Evolutionary conservation across 2,888 invertebrate species (phyloP).

Genomic region (Dioctria linearis): DNA sequence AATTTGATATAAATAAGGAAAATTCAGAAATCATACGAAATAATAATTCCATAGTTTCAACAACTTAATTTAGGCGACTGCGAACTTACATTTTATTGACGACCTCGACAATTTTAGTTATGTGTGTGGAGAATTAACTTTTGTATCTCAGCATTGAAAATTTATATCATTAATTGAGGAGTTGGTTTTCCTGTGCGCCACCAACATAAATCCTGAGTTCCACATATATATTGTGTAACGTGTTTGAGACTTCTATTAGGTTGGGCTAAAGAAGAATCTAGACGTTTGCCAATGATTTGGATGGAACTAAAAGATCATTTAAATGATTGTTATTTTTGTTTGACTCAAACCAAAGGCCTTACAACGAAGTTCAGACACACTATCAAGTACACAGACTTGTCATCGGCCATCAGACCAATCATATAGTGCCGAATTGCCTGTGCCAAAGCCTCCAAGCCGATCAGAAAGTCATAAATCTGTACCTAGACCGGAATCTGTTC

Average conservation of each 20-base stretch:
- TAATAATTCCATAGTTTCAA: background rate
- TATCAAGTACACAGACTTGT: conserved; percentile 35
- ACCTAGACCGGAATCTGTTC: background rate
- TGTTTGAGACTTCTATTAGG: conserved; percentile 16
- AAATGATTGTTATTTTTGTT: conserved; percentile 46
- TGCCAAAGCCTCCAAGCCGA: conserved; percentile 19
- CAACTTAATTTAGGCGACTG: background rate
- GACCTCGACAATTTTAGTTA: conserved; percentile 36
- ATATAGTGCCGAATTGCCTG: conserved; percentile 40
- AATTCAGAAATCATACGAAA: too few species aligned
- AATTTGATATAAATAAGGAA: too few species aligned
- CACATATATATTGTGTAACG: conserved; percentile 2
- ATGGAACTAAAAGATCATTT: conserved; percentile 45
- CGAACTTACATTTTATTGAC: background rate
- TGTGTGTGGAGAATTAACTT: conserved; percentile 38
- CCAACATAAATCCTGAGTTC: conserved; percentile 46
- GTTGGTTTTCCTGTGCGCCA: conserved; percentile 45
- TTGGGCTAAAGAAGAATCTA: conserved; percentile 8
- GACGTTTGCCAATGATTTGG: background rate
- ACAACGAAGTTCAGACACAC: conserved; percentile 17
- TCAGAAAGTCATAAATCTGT: conserved; percentile 9
- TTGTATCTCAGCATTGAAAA: conserved; percentile 31
- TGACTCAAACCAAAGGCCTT: conserved; percentile 16
- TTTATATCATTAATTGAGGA: conserved; percentile 41
- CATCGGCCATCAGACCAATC: conserved; percentile 43